A percentile compares a stretch with the other conserved stretches of the same genome.
phyloP scores from a whole-genome alignment of 2,888 invertebrate species.

The Rhingia campestris region DNA sequence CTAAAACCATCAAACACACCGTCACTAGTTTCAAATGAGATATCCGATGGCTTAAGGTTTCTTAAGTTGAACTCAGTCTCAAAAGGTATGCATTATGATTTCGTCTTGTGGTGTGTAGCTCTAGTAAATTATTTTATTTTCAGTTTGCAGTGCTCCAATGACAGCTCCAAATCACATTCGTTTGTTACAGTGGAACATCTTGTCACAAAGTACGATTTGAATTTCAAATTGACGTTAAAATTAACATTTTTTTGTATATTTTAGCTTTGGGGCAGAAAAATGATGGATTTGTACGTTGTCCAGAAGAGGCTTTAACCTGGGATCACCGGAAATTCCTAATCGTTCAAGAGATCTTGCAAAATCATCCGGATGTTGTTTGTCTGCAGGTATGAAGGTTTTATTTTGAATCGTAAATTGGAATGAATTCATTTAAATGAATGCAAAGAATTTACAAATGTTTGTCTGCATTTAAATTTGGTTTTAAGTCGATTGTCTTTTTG shows the following conservation, averaged over 20 bases:
- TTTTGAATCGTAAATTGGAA: slow-evolving; percentile 12
- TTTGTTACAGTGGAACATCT: slow-evolving; percentile 88
- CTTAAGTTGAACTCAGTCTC: slow-evolving; percentile 83
- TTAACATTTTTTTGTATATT: slow-evolving; percentile 75
- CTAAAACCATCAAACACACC: slow-evolving; percentile 77
- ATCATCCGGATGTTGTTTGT: slow-evolving; percentile 88
- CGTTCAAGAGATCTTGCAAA: slow-evolving; percentile 88
- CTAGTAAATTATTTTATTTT: slow-evolving; percentile 61
- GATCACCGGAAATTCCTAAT: slow-evolving; percentile 86
- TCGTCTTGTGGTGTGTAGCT: slow-evolving; percentile 32
- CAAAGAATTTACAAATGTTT: background rate
- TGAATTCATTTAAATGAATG: background rate
- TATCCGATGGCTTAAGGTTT: slow-evolving; percentile 80
- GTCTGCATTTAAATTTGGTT: background rate
- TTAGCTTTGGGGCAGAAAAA: slow-evolving; percentile 88
- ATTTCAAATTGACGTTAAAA: slow-evolving; percentile 47
- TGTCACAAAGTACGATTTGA: slow-evolving; percentile 86
- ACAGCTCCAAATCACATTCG: slow-evolving; percentile 84
- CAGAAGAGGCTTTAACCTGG: slow-evolving; percentile 88
- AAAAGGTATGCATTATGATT: slow-evolving; percentile 79
- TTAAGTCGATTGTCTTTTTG: background rate
- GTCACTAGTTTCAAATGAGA: slow-evolving; percentile 77
- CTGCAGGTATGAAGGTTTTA: slow-evolving; percentile 84
- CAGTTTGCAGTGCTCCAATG: slow-evolving; percentile 83
- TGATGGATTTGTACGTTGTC: slow-evolving; percentile 89